These are phyloP conservation scores for Limnothrissa miodon DNA, from an alignment of 2,113 vertebrate species.

Conservation along the genomic window DNA sequence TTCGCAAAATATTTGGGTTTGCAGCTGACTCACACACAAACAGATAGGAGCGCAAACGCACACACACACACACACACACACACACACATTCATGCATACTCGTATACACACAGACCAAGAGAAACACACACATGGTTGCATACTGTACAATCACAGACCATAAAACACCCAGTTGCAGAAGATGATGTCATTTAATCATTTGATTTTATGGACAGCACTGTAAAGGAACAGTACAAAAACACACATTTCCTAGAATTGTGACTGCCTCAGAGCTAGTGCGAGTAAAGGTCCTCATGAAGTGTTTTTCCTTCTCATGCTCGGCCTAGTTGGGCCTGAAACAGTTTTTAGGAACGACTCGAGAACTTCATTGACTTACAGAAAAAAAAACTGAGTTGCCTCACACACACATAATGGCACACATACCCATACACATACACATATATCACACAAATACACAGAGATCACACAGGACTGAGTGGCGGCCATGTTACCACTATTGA, in stretches of 20 bases:
- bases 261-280: too few relatives aligned
- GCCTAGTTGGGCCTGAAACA: too few relatives aligned
- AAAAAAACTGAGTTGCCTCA: too few relatives aligned
- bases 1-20: not conserved
- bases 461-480: not conserved
- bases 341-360: too few relatives aligned
- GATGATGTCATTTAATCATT: not conserved
- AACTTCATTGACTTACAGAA: too few relatives aligned
- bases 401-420: too few relatives aligned
- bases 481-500: not conserved
- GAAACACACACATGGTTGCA: not conserved
- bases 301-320: too few relatives aligned
- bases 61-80: not conserved
- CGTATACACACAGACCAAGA: not conserved
- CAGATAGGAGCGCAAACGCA: not conserved
- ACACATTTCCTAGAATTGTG: not conserved
- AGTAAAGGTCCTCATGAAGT: too few relatives aligned
- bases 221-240: too few relatives aligned
- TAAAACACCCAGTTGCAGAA: not conserved
- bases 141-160: not conserved
- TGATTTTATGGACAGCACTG: too few relatives aligned
- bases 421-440: not conserved
- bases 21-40: not conserved
- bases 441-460: conserved; percentile 3
- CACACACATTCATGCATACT: not conserved